Evolutionary conservation across 1,140 invertebrate species (phyloP), one percentile per base, ranked within the genome.

Genomic region (Nomia melanderi): DNA sequence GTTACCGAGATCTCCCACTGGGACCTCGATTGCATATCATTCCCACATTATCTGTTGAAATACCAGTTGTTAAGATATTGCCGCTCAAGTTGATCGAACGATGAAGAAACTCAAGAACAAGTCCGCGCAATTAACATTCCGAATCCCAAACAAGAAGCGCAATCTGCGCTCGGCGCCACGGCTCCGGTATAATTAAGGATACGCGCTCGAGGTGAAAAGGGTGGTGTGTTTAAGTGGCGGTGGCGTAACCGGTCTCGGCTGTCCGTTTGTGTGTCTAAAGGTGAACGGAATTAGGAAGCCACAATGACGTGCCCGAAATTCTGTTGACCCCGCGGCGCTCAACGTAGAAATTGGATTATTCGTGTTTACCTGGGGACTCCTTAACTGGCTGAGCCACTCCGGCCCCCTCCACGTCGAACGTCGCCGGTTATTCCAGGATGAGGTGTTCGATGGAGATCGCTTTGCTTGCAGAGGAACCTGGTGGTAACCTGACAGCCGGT

Each of bases 401-500:
- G 47, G 47, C 57, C 75, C 44, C 65, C 66, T 39, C 54, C 73
- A 71, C 70, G 78, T 65, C 70, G 78, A 84, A 78, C 73, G 73
- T 78, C 78, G 65, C 50, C 57, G 69, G 83, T 84, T 84, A 84
- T 84, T 83, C 78, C 77, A 81, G 81, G 83, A 84, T 56, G 60
- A 84, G 64, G 72, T 71, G 74, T 77, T 84, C 73, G 71, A 83
- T 79, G 77, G 53, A 78, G 83, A 84, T 84, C 78, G 64, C 41
- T 25, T n/a, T 4, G n/a, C 33, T 44, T 44, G 41, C 41, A 4
- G 20, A 44, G 20, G 41, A 17, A 44, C 14, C 12, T 5, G 41
- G 41, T 44, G 41, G 41, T n/a, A n/a, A n/a, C n/a, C n/a, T n/a
- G n/a, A n/a, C n/a, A n/a, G n/a, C n/a, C n/a, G n/a, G n/a, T n/a